Percentiles rank a stretch among this genome's conserved stretches.
phyloP scores from a whole-genome alignment of 2,797 vertebrate genomes.

The Melanogrammus aeglefinus region DNA sequence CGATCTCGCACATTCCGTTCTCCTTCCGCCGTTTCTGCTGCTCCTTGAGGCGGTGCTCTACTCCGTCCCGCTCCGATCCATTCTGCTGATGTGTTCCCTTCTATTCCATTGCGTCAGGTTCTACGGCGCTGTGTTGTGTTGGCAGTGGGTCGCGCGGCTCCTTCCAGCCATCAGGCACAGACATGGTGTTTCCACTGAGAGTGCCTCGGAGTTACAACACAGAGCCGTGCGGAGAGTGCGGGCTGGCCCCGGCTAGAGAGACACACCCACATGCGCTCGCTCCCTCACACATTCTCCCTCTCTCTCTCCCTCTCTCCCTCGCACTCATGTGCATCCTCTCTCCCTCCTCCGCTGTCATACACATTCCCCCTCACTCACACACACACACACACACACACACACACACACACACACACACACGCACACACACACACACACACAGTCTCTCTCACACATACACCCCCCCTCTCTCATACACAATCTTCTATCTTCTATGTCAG shows the following conservation, averaged over 20 bases:
- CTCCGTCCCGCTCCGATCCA: background rate
- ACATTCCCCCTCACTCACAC: background rate
- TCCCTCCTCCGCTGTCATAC: background rate
- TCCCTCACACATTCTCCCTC: constrained; percentile 45
- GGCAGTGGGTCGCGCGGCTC: constrained; percentile 53
- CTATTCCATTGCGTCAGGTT: background rate
- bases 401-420: too few relatives aligned
- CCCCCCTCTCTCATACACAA: background rate
- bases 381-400: background rate
- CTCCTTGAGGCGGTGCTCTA: background rate
- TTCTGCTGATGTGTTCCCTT: background rate
- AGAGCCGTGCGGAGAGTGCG: background rate
- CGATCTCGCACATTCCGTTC: background rate
- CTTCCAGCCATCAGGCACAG: constrained; percentile 60
- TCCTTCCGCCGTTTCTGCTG: background rate
- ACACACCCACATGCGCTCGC: constrained; percentile 68
- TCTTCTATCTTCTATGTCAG: background rate
- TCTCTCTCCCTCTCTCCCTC: background rate
- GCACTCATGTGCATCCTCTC: background rate
- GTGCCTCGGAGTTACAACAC: constrained; percentile 25
- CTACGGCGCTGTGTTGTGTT: constrained; percentile 6
- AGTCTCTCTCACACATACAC: background rate
- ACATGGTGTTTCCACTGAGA: constrained; percentile 74
- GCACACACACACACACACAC: background rate
- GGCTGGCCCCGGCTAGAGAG: constrained; percentile 49